These are phyloP conservation scores for Cyanoliseus patagonus DNA, from an alignment of 2,113 vertebrate species.

Conservation along the genomic window DNA sequence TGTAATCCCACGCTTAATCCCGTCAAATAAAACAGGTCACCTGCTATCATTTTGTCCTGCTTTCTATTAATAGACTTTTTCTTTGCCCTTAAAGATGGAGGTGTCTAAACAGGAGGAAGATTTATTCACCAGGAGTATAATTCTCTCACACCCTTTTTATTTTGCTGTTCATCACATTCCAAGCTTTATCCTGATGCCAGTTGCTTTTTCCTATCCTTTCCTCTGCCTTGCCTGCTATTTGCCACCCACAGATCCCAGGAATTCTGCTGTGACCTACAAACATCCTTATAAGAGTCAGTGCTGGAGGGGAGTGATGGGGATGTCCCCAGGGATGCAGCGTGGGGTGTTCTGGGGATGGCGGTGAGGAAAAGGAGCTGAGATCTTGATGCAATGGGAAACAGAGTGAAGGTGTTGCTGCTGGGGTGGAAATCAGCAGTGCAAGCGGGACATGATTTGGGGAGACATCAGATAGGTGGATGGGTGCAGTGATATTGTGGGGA, in stretches of 20 bases:
- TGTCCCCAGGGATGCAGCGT: background rate
- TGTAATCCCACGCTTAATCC: constrained; percentile 9
- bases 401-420: background rate
- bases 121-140: background rate
- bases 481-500: background rate
- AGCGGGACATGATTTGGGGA: background rate
- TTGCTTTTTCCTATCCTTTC: background rate
- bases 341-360: background rate
- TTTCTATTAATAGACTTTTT: background rate
- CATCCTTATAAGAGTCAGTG: background rate
- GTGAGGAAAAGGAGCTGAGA: background rate
- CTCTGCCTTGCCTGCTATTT: background rate
- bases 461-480: background rate
- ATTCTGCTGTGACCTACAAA: background rate
- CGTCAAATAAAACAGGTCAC: background rate
- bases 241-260: background rate
- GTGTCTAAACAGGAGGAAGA: background rate
- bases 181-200: background rate
- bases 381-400: background rate
- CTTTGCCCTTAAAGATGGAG: background rate
- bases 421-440: background rate
- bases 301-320: accelerated
- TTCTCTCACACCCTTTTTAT: background rate
- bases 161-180: background rate
- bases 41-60: background rate